Base-by-base conservation (phyloP, 2,797 vertebrate genomes). In the Centropyge bicolor region DNA sequence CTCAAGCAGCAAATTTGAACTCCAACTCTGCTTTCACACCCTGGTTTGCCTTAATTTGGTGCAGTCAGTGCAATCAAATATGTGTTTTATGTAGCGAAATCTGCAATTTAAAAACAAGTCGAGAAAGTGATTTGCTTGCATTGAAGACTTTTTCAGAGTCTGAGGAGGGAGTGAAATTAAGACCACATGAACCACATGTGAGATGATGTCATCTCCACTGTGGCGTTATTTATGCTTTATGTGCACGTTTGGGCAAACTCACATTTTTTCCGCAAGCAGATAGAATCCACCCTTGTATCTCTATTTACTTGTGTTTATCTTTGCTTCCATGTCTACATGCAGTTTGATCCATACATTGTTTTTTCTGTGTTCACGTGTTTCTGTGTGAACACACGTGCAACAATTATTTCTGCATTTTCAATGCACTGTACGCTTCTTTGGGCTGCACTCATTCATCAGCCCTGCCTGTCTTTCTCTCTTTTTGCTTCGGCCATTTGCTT, bases 401-500 rank as follows among this genome's bases (percentile, higher is more conserved):
- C 22, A 48, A 17, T 55, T 61, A 67, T 76, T 67, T 75, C 24
- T 20, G 35, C 48, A 8, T 46, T 70, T 72, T 45, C 27, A 48
- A 22, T 55, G 3, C 24, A 27, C 52, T 13, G 17, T 24, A 9
- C 0, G 16, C 31, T 12, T 61, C 14, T 27, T 19, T 7, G 5
- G 9, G 49, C 40, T 14, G 48, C 19, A 4, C 24, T 73, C 74
- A 16, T 19, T 76, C 59, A 13, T 61, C 71, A 52, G 51, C 55
- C 20, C n/a, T 5, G 55, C 24, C 52, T 40, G 0, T 61, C 55
- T 76, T 20, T 17, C 46, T 70, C 22, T 70, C 41, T 45, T 27
- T 76, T 54, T 16, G 17, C 67, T 51, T 70, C 49, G 22, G 41
- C 75, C 76, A 70, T 77, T 74, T 57, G 76, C 71, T 76, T 74